These are phyloP conservation scores for Atta texana DNA, from an alignment of 1,140 invertebrate genomes.

Conservation along the genomic window DNA sequence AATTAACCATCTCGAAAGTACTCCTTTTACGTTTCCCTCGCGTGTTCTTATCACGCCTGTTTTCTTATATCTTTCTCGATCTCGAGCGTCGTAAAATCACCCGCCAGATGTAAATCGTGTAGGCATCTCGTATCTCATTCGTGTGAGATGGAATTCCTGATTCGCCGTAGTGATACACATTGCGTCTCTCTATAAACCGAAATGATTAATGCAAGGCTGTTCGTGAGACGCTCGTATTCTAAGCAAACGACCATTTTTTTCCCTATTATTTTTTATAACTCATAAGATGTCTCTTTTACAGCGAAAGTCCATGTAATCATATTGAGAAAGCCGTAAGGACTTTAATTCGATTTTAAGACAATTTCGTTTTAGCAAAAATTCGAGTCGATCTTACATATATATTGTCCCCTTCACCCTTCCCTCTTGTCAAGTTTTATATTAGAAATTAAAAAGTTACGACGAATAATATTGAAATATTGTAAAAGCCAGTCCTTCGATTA, in stretches of 20 bases:
- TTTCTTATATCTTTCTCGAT: constrained; percentile 21
- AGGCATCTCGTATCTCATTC: constrained; percentile 43
- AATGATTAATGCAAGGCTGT: constrained; percentile 36
- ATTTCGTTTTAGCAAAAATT: constrained; percentile 29
- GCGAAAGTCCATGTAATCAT: not conserved
- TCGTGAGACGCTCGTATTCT: not conserved
- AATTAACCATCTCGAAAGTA: constrained; percentile 46
- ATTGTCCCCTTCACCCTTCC: too few relatives aligned
- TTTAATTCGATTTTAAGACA: constrained; percentile 1
- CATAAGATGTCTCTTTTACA: not conserved
- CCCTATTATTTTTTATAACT: not conserved
- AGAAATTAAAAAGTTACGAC: constrained; percentile 31
- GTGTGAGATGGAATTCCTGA: constrained; percentile 14
- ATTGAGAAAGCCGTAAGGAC: not conserved
- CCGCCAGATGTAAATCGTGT: constrained; percentile 34
- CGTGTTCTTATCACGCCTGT: constrained; percentile 20
- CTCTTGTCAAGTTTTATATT: not conserved
- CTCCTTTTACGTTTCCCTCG: constrained; percentile 26
- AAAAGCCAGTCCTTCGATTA: not conserved
- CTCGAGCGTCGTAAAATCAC: constrained; percentile 47
- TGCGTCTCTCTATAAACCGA: constrained; percentile 45
- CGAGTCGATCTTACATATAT: not conserved
- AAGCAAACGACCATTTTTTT: not conserved
- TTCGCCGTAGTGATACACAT: constrained; percentile 25
- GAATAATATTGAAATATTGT: constrained; percentile 25